phyloP scores from a whole-genome alignment of 2,113 vertebrate species.

The Prunella himalayana region DNA sequence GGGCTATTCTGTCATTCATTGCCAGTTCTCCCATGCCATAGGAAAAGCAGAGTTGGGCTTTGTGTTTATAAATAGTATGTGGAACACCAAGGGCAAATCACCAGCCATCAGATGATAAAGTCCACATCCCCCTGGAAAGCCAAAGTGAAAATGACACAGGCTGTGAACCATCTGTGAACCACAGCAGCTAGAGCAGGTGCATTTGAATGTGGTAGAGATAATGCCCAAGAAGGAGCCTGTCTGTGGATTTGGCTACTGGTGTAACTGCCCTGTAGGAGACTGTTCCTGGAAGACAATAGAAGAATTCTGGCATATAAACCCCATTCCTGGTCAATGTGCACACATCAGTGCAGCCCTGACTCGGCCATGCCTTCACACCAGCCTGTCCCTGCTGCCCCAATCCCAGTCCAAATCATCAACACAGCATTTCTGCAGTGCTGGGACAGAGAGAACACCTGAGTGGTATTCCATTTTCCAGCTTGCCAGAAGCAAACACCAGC shows the following conservation, averaged over 20 bases:
- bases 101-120: background rate
- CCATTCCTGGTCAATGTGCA: background rate
- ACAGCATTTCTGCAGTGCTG: background rate
- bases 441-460: background rate
- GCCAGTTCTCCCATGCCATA: background rate
- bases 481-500: background rate
- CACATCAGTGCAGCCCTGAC: background rate
- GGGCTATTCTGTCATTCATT: background rate
- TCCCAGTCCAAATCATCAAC: background rate
- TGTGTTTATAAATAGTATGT: background rate
- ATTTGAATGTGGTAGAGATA: background rate
- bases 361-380: background rate
- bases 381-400: accelerated
- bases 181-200: background rate
- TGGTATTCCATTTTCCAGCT: background rate
- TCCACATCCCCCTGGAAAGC: background rate
- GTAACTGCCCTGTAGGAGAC: background rate
- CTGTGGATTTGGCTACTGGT: background rate
- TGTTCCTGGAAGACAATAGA: background rate
- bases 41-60: background rate
- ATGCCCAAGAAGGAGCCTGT: accelerated
- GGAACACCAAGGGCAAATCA: background rate
- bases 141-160: background rate
- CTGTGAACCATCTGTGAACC: background rate
- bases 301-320: background rate